Evolutionary conservation across 2,797 vertebrate genomes (phyloP).

Genomic region (Borostomias antarcticus): DNA sequence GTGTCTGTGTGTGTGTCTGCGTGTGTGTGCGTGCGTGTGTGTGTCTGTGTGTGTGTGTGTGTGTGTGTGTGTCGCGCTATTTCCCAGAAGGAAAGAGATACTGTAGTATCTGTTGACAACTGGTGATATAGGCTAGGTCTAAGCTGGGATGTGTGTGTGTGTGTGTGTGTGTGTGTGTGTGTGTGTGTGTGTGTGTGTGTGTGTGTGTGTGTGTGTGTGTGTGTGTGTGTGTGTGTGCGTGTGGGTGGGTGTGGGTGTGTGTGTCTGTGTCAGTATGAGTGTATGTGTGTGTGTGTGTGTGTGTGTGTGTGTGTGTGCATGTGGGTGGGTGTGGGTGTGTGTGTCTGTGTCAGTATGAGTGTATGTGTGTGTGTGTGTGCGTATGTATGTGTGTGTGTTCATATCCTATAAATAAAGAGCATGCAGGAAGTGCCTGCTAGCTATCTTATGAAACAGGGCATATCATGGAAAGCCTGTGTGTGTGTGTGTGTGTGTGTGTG

Average conservation of each 20-base stretch:
- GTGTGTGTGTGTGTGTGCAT: conserved; percentile 15
- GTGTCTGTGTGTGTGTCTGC: background rate
- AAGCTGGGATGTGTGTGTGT: background rate
- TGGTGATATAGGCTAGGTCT: conserved; percentile 16
- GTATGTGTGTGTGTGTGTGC: conserved; percentile 21
- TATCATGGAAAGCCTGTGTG: conserved; percentile 45
- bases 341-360: conserved; percentile 20
- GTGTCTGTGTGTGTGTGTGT: conserved; percentile 25
- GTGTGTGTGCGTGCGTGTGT: conserved; percentile 13
- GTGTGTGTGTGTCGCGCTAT: no score
- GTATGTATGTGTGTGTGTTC: conserved; percentile 18
- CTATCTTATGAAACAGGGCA: conserved; percentile 47
- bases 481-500: background rate
- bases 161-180: background rate
- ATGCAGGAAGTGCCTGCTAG: conserved; percentile 38
- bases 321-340: conserved; percentile 18
- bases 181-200: background rate
- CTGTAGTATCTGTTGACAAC: conserved; percentile 26
- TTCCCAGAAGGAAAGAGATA: conserved; percentile 36
- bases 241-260: conserved; percentile 18
- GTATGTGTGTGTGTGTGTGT: conserved; percentile 15
- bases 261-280: conserved; percentile 20
- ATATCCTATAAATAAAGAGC: conserved; percentile 34
- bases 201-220: conserved; percentile 7
- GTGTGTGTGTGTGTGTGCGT: conserved; percentile 15